phyloP scores from a whole-genome alignment of 2,113 vertebrate genomes.

The Ahaetulla prasina region DNA sequence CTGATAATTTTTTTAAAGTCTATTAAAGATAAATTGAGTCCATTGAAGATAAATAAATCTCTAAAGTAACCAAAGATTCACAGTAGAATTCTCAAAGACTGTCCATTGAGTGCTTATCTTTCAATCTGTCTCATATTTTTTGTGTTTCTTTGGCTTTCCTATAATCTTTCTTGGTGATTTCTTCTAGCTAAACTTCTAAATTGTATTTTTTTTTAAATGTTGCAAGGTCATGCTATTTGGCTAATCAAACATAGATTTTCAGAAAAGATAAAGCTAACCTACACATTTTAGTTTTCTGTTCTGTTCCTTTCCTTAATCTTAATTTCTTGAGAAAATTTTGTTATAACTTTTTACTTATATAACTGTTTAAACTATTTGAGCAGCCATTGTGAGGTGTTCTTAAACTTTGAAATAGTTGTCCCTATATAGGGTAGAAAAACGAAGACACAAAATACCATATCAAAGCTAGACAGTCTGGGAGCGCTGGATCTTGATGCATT shows the following conservation, averaged over 20 bases:
- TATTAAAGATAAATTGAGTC: conserved; percentile 17
- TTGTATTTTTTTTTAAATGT: neutral
- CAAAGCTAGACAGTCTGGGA: conserved; percentile 70
- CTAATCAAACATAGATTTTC: neutral
- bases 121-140: neutral
- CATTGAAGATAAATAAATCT: conserved; percentile 59
- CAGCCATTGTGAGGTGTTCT: neutral
- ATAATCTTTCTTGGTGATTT: neutral
- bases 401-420: neutral
- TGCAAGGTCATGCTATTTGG: neutral
- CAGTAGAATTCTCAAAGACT: conserved; percentile 44
- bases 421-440: conserved; percentile 18
- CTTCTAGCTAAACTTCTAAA: neutral
- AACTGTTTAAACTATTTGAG: neutral
- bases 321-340: neutral
- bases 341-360: neutral
- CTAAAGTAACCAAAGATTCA: conserved; percentile 66
- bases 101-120: conserved; percentile 45
- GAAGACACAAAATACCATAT: fast-evolving
- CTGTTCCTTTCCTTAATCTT: neutral
- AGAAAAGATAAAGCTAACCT: neutral
- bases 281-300: neutral
- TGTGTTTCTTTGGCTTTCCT: neutral
- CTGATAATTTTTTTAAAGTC: conserved; percentile 14
- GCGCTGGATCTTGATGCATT: conserved; percentile 82